Evolutionary conservation across 2,888 invertebrate species (phyloP), one percentile per base, ranked within the genome.

Genomic region (Arge pagana): DNA sequence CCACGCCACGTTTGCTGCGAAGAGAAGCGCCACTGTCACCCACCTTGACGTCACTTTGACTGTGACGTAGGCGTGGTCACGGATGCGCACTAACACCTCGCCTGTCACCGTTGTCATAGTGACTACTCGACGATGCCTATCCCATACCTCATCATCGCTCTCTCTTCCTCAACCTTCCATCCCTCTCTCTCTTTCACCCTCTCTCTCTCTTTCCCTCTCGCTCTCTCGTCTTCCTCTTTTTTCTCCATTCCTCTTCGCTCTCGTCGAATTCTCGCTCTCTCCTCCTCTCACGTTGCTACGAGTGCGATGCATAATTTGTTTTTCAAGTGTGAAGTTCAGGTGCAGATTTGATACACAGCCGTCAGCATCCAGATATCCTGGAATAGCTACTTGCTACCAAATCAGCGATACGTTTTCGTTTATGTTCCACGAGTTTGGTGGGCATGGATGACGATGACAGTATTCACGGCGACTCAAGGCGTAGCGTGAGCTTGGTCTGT

Each of bases 51-150:
- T 72, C 74, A 72, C 67, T 52, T 57, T 49, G 55, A 39, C 67
- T 65, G 73, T 74, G 74, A 74, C 74, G 74, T 73, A 74, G 74
- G 74, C 74, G 74, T 74, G 74, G 74, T 73, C 73, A 74, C 71
- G 72, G 73, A 73, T 74, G 74, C 74, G 74, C 74, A 72, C 74
- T 68, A 72, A 71, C 74, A 74, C 74, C 74, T 74, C 66, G 69
- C 63, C 64, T 70, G 71, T 71, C 71, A 71, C 71, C 68, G 74
- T 72, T 70, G 72, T 69, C 72, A 72, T 70, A 68, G 71, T 69
- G 71, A 72, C 71, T 69, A 72, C 63, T 71, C 45, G 45, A 31
- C 4, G 35, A 18, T 26, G 15, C 40, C 45, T 45, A 53, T 50
- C 55, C 52, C 48, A 49, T 40, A 54, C 49, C 48, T 50, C 54